Base-by-base conservation (phyloP, 2,797 vertebrate genomes). In the Smutsia temminckii region DNA sequence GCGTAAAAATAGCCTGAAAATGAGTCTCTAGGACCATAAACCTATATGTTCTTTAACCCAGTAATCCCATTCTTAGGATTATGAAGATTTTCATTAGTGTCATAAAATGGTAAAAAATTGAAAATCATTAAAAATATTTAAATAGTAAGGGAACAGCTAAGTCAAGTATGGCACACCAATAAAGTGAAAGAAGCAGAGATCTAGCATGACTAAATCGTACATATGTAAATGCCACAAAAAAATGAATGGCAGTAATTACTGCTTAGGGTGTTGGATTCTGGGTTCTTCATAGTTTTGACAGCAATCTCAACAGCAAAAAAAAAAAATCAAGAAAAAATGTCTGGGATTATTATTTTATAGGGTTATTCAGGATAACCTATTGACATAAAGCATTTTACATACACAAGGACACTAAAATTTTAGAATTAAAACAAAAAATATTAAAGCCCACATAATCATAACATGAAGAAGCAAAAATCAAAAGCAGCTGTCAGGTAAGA, bases 1-100 rank as follows among this genome's bases (percentile, higher is more conserved):
- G 42, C 34, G 81, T 91, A 68, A 92, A 80, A 72, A 40, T 29
- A 74, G 37, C 13, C 49, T 66, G 64, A 57, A 94, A 91, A 81
- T 91, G 21, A 66, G 51, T 34, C 69, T 83, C 46, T 83, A 61
- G 21, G 37, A 87, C 75, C 55, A 64, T 27, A 81, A 86, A 55
- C 78, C 53, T 34, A 90, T 34, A 88, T 10, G 23, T 11, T 75
- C 21, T n/a, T 63, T 49, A 80, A 77, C 14, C 8, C 32, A 40
- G 12, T 86, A 85, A 77, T 21, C 18, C 20, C 9, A 40, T 34
- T 81, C 34, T 69, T 91, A 17, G 63, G 27, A 83, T 77, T 83
- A 91, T 40, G 20, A 91, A 75, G 40, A 87, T 57, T 69, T 75
- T 93, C 69, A 87, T 83, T 83, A 83, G 40, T 71, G 27, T 87